Conservation (phyloP, 2,797 vertebrate genomes). For the Pagetopsis macropterus region DNA sequence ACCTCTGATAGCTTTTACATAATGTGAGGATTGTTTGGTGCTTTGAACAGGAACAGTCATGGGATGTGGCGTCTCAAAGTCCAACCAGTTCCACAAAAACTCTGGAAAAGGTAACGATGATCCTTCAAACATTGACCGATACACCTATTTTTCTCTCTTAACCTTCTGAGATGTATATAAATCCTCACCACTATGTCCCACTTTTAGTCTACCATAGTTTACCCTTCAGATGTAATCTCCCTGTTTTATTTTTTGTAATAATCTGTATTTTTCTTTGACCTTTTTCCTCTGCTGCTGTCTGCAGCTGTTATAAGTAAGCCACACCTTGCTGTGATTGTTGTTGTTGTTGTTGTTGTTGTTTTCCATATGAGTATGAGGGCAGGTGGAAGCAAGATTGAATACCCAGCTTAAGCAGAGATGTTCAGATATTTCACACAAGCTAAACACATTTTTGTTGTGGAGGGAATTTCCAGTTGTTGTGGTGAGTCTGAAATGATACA, state of each 20-base stretch:
- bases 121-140: background rate
- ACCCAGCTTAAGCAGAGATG: background rate
- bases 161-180: background rate
- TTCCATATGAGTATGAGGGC: slow-evolving; percentile 7
- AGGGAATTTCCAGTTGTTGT: background rate
- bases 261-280: background rate
- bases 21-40: slow-evolving; percentile 27
- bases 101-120: slow-evolving; percentile 74
- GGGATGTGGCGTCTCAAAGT: slow-evolving; percentile 86
- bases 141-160: background rate
- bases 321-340: slow-evolving; percentile 13
- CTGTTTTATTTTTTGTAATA: background rate
- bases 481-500: too few species aligned
- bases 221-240: background rate
- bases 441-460: background rate
- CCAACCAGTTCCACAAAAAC: slow-evolving; percentile 75
- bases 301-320: slow-evolving; percentile 81
- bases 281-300: slow-evolving; percentile 22
- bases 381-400: background rate
- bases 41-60: slow-evolving; percentile 75
- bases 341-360: slow-evolving; percentile 11
- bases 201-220: background rate
- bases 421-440: background rate
- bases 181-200: background rate
- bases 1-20: background rate